These are phyloP conservation scores for Trematocara caparti DNA, from an alignment of 2,797 vertebrate species.

Conservation along the genomic window DNA sequence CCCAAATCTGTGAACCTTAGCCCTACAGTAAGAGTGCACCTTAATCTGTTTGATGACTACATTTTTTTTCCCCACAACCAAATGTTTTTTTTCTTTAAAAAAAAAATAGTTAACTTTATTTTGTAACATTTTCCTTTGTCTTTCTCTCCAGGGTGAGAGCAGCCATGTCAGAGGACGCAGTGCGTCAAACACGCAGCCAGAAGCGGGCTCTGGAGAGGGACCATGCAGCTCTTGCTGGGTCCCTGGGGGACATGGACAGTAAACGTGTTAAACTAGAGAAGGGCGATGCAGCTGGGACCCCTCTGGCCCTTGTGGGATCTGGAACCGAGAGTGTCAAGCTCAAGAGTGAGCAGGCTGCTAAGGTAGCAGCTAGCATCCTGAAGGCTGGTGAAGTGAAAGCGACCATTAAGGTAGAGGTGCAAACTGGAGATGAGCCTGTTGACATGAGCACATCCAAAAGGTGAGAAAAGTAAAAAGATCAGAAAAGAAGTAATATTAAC, in stretches of 20 bases:
- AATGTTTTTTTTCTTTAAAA: background rate
- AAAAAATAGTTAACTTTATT: background rate
- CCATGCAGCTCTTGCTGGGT: slow-evolving; percentile 15
- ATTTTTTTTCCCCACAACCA: too few relatives aligned
- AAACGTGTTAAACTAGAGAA: slow-evolving; percentile 90
- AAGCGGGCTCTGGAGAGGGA: slow-evolving; percentile 92
- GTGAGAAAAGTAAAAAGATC: slow-evolving; percentile 67
- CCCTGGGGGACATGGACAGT: slow-evolving; percentile 77
- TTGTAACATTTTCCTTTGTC: background rate
- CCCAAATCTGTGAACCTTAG: background rate
- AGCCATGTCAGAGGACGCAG: slow-evolving; percentile 92
- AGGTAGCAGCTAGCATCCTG: slow-evolving; percentile 74
- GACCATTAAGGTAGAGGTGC: slow-evolving; percentile 87
- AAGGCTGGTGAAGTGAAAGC: slow-evolving; percentile 84
- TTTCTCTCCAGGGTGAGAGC: slow-evolving; percentile 64
- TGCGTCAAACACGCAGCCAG: slow-evolving; percentile 94
- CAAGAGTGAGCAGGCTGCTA: slow-evolving; percentile 58
- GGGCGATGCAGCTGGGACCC: slow-evolving; percentile 60
- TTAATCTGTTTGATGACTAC: background rate
- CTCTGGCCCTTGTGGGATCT: slow-evolving; percentile 50
- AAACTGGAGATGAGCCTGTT: slow-evolving; percentile 87
- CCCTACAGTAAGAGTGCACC: background rate
- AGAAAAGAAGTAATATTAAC: background rate
- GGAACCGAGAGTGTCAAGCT: slow-evolving; percentile 47
- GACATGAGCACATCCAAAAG: slow-evolving; percentile 96